Base-by-base conservation (phyloP, 1,140 invertebrate genomes). In the Magallana angulata region DNA sequence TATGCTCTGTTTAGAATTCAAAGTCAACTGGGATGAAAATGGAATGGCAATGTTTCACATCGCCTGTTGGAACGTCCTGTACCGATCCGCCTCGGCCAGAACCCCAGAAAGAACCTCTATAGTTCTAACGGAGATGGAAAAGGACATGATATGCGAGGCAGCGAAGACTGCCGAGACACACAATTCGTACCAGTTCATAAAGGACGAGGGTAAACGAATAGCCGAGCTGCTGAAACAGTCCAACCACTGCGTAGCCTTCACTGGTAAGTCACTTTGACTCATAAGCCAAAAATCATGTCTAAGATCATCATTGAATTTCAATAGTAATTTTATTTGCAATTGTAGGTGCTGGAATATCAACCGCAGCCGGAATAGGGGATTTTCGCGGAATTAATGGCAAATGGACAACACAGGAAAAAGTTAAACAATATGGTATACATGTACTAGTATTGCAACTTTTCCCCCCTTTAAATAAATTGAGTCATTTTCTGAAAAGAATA, bases 281-380 rank as follows among this genome's bases (percentile, higher is more conserved):
- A 24, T 24, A 24, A 24, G 24, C 24, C 24, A 24, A 24, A 24
- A 24, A 24, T 24, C 36, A 48, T 48, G 36, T 48, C 3, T 48
- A 48, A 48, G 36, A 48, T 48, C 36, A 48, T 48, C 1, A 48
- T 4, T 48, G 36, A 48, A 48, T 48, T 48, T 4, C 2, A 24
- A 36, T 4, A 36, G 12, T 24, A 36, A 80, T 24, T 0, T 24
- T 80, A 24, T 6, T 24, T 12, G 9, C 80, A 12, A 48, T 18
- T 57, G 81, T 97, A 30, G 98, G 98, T 24, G 98, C 98, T n/a
- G 98, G 98, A 11, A 98, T 99, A 64, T 98, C 98, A 92, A 99
- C 98, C 9, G 96, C 98, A 57, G 98, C 98, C 89, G 98, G 98
- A 12, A 99, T 99, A 93, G 98, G 98, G 57, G 98, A 99, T 96